Evolutionary conservation across 2,888 invertebrate genomes (phyloP), one percentile per base, ranked within the genome.

Genomic region (Hyles lineata): DNA sequence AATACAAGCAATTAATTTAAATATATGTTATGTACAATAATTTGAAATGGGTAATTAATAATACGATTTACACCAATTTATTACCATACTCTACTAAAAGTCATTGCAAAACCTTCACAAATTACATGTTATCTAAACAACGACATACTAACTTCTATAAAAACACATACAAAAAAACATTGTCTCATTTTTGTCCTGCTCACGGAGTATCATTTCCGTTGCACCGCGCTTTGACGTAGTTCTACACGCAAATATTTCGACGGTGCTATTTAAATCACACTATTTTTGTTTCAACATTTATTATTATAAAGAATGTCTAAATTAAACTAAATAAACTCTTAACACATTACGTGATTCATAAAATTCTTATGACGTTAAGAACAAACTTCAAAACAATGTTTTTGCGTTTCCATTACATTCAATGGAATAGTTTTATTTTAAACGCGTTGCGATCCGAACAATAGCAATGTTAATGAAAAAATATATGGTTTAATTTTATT

Each of bases 301-400:
- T 67, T 62, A 62, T 62, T 67, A 50, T 25, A 67, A 67, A 50
- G 67, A 67, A 67, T 75, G 73, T 75, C 59, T 70, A 74, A 73
- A 73, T 77, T 73, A 74, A 80, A 76, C 72, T 76, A 50, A 67
- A 50, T 50, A 67, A 67, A 2, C 23, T 50, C 50, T 67, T 2
- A 50, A 5, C 15, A 23, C 67, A 21, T 43, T 25, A 25, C 17
- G 21, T 67, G 67, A 67, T 50, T 67, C 67, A 23, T 23, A 17
- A 11, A 7, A 50, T 43, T 25, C 50, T 63, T 32, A 19, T 50
- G 50, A 43, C 23, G 67, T 25, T 17, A 62, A 35, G 17, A 55
- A 55, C 17, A n/a, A 19, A 23, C 15, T 11, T 23, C 17, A 63
- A n/a, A 35, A 62, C 0, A 35, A 19, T 43, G 23, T 50, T 23